A percentile compares a stretch with the other conserved stretches of the same genome.
These are phyloP conservation scores for Caenorhabditis zanzibari DNA, from an alignment of 2,888 invertebrate genomes.

Conservation along the genomic window DNA sequence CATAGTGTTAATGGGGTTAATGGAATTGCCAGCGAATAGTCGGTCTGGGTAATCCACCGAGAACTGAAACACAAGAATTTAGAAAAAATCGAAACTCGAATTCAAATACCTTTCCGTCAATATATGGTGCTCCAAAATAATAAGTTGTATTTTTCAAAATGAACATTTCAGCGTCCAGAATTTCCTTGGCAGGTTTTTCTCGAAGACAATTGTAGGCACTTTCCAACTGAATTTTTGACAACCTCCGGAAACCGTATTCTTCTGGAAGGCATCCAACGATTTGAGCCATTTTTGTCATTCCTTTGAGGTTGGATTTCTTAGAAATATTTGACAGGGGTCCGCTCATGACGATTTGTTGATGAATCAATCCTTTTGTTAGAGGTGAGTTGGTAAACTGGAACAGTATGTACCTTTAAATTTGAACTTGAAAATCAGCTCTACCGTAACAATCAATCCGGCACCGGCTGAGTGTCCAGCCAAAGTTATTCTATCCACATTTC, in stretches of 20 bases:
- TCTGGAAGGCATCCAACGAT: slow-evolving; percentile 35
- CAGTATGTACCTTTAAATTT: not conserved
- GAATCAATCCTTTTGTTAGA: slow-evolving; percentile 34
- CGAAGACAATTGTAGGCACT: slow-evolving; percentile 33
- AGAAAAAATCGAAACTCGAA: not conserved
- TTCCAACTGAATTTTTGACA: not conserved
- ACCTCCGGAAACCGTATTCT: slow-evolving; percentile 2
- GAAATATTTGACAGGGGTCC: slow-evolving; percentile 19
- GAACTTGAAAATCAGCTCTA: not conserved
- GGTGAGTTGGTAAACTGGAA: slow-evolving; percentile 36
- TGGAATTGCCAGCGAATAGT: not conserved
- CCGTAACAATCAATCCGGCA: slow-evolving; percentile 31
- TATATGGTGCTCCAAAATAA: slow-evolving; percentile 35
- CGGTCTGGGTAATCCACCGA: slow-evolving; percentile 37
- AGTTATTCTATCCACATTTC: slow-evolving; percentile 55
- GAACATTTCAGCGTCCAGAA: slow-evolving; percentile 13
- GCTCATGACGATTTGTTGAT: slow-evolving; percentile 61
- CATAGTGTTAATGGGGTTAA: slow-evolving; percentile 40
- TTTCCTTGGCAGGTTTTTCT: not conserved
- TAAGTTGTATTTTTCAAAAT: slow-evolving; percentile 24
- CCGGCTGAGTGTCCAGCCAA: slow-evolving; percentile 68
- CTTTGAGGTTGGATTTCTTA: slow-evolving; percentile 37
- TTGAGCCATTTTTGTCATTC: slow-evolving; percentile 2
- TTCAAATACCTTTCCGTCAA: slow-evolving; percentile 31
- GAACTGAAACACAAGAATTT: slow-evolving; percentile 14